Percentiles rank a stretch among this genome's conserved stretches.
phyloP scores from a whole-genome alignment of 1,140 invertebrate species.

The Hyphantria cunea region DNA sequence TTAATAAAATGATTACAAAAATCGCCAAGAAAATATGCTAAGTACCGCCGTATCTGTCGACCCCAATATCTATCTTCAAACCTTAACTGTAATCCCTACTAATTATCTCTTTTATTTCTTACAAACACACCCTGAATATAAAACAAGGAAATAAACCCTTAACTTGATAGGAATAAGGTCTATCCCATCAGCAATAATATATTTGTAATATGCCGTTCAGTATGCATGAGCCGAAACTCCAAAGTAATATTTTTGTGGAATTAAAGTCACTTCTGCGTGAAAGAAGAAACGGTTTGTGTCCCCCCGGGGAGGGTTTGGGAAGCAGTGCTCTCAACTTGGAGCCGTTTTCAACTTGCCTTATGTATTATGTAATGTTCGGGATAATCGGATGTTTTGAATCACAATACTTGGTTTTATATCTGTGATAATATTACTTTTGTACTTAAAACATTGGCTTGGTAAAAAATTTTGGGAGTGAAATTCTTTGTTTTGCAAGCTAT shows the following conservation, averaged over 20 bases:
- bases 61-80: slow-evolving; percentile 1
- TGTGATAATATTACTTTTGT: no score
- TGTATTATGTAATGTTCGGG: no score
- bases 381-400: no score
- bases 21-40: slow-evolving; percentile 18
- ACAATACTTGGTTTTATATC: no score
- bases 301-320: neutral
- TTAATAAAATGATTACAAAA: slow-evolving; percentile 24
- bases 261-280: slow-evolving; percentile 24
- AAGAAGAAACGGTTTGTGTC: slow-evolving; percentile 6
- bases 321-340: neutral
- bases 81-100: slow-evolving; percentile 13
- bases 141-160: neutral
- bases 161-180: neutral
- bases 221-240: slow-evolving; percentile 14
- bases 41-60: neutral
- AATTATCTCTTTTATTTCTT: slow-evolving; percentile 20
- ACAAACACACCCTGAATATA: slow-evolving; percentile 3
- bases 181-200: neutral
- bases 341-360: no score
- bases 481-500: no score
- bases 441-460: no score
- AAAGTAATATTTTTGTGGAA: slow-evolving; percentile 20
- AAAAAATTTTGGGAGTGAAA: no score
- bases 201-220: slow-evolving; percentile 1